phyloP scores from a whole-genome alignment of 2,797 vertebrate species.

The Anolis apletophallus region DNA sequence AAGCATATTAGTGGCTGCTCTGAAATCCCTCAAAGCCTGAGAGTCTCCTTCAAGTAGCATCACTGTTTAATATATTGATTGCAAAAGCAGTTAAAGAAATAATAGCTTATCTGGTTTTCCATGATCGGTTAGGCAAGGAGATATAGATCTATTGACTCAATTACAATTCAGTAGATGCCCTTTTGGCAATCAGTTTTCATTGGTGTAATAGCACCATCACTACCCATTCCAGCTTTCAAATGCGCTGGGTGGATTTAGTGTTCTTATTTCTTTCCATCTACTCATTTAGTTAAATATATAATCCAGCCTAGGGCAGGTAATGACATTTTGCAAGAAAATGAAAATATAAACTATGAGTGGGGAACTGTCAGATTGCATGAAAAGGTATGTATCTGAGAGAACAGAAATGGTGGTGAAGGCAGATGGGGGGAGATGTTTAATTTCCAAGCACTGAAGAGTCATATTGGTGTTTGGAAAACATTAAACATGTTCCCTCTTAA shows the following conservation, averaged over 20 bases:
- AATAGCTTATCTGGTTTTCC: slow-evolving; percentile 49
- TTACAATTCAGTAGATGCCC: slow-evolving; percentile 47
- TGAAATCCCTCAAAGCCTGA: slow-evolving; percentile 37
- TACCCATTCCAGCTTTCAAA: slow-evolving; percentile 29
- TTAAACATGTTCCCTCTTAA: neutral
- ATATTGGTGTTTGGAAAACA: too few relatives aligned
- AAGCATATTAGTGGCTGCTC: slow-evolving; percentile 35
- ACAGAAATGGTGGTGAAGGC: too few relatives aligned
- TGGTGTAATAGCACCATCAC: slow-evolving; percentile 6
- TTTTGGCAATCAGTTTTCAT: slow-evolving; percentile 34
- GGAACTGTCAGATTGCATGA: slow-evolving; percentile 14
- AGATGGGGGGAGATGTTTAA: neutral
- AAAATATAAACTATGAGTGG: slow-evolving; percentile 27
- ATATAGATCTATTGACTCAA: slow-evolving; percentile 32
- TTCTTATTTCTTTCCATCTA: slow-evolving; percentile 23
- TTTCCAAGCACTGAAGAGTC: neutral
- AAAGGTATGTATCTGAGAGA: neutral
- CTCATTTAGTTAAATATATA: slow-evolving; percentile 23
- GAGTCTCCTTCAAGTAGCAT: slow-evolving; percentile 36
- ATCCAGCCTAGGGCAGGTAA: slow-evolving; percentile 17
- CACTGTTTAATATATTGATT: slow-evolving; percentile 50
- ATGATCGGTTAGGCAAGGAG: slow-evolving; percentile 42
- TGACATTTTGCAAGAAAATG: slow-evolving; percentile 38
- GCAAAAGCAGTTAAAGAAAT: slow-evolving; percentile 46
- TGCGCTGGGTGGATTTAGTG: slow-evolving; percentile 16